Percentiles rank a stretch among this genome's conserved stretches.
phyloP scores from a whole-genome alignment of 2,113 vertebrate genomes.

The Tachysurus vachellii region DNA sequence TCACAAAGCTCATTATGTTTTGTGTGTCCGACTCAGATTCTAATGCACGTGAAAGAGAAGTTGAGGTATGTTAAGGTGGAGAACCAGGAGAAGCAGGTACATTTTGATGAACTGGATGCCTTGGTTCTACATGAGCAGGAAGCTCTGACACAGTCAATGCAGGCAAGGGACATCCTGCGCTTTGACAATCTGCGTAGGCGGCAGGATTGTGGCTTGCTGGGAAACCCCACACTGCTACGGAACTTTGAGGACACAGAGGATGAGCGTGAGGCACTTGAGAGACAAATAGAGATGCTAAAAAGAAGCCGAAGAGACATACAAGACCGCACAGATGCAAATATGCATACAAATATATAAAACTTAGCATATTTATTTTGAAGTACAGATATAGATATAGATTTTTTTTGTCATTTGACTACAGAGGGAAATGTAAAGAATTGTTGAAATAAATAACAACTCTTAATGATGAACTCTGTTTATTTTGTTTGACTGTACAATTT shows the following conservation, averaged over 20 bases:
- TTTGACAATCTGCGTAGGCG: constrained; percentile 68
- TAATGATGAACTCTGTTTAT: background rate
- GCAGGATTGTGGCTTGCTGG: constrained; percentile 75
- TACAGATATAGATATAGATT: background rate
- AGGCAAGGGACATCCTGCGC: constrained; percentile 66
- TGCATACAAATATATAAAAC: background rate
- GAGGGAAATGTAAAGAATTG: background rate
- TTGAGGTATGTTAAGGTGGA: constrained; percentile 73
- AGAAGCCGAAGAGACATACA: background rate
- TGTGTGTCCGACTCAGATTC: constrained; percentile 51
- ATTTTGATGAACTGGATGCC: constrained; percentile 64
- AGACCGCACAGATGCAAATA: background rate
- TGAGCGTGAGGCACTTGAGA: constrained; percentile 49
- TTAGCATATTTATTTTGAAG: background rate
- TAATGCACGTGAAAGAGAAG: constrained; percentile 83
- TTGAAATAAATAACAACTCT: background rate
- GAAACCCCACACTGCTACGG: constrained; percentile 69
- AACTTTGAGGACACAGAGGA: constrained; percentile 79
- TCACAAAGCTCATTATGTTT: background rate
- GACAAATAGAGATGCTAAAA: constrained; percentile 70
- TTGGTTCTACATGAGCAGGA: constrained; percentile 65
- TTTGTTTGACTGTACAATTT: background rate
- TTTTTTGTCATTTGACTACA: background rate
- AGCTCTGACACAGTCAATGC: constrained; percentile 70
- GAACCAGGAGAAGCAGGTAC: constrained; percentile 60